Base-by-base conservation (phyloP, 2,888 invertebrate genomes). In the Lydus trimaculatus region DNA sequence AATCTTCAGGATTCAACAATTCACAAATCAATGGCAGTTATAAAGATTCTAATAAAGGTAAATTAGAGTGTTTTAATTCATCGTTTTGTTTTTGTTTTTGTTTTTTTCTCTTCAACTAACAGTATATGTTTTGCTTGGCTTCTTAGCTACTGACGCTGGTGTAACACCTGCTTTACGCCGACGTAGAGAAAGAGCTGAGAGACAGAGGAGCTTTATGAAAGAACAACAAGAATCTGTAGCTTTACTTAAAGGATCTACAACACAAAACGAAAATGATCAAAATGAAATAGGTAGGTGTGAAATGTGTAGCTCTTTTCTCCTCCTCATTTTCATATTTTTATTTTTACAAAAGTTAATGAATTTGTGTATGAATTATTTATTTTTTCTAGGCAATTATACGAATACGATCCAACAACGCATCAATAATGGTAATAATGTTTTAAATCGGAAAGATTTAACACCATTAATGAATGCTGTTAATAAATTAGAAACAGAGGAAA, bases 171-270 rank as follows among this genome's bases (percentile, higher is more conserved):
- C 93, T 64, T 86, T 96, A 72, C 89, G 93, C 78, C 89, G 94
- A 77, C 88, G 96, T 70, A 88, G 95, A 71, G 95, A 95, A 81
- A 89, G 96, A 73, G 94, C 92, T 59, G 94, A 95, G 77, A 88
- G 96, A 71, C 95, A 96, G 82, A 91, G 94, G 65, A 93, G 92
- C 81, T 94, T 95, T 80, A 92, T 94, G 79, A 90, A 91, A 79
- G 94, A 95, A 79, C 95, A 93, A 81, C 90, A 93, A 81, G 94
- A 94, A 85, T 89, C 89, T 70, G 87, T 86, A 64, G 87, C 86
- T 72, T 85, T 87, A 72, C 85, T 88, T 79, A 85, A 86, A 76
- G 85, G 85, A 63, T 84, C 85, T 74, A 81, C 79, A 80, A 82
- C 74, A n/a, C 73, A 77, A 59, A 80, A 82, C 43, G 80, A 75